phyloP scores from a whole-genome alignment of 2,888 invertebrate genomes.

The Tromatobia lineatoria region DNA sequence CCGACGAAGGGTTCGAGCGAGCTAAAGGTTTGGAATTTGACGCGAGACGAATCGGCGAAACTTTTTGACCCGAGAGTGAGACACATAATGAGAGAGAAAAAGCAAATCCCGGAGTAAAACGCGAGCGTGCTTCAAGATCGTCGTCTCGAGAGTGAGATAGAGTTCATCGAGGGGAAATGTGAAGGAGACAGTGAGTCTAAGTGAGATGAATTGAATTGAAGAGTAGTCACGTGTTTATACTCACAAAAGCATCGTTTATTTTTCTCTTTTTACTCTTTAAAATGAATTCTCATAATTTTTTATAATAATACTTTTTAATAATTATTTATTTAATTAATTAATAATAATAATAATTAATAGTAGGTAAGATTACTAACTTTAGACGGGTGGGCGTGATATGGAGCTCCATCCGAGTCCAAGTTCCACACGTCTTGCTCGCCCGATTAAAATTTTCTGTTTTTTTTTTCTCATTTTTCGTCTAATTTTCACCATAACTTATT shows the following conservation, averaged over 20 bases:
- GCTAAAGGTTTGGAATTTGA: conserved; percentile 67
- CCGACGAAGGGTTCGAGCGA: conserved; percentile 60
- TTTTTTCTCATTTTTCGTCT: conserved; percentile 20
- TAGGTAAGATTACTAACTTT: conserved; percentile 72
- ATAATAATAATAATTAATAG: conserved; percentile 73
- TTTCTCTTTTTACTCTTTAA: conserved; percentile 80
- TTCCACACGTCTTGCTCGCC: conserved; percentile 79
- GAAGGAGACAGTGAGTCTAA: conserved; percentile 66
- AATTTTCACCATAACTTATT: conserved; percentile 57
- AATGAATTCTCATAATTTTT: conserved; percentile 85
- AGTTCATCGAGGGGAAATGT: conserved; percentile 59
- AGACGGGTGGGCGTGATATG: conserved; percentile 79
- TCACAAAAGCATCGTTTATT: conserved; percentile 86
- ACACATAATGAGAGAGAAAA: neutral
- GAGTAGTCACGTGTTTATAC: conserved; percentile 77
- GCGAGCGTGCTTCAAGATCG: conserved; percentile 56
- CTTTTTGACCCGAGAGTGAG: conserved; percentile 26
- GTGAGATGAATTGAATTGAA: conserved; percentile 68
- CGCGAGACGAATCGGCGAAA: conserved; percentile 53
- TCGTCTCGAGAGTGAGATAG: conserved; percentile 56
- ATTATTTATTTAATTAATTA: conserved; percentile 72
- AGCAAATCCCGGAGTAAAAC: conserved; percentile 27
- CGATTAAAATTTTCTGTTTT: conserved; percentile 59
- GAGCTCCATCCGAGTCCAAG: conserved; percentile 79
- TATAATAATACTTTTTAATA: conserved; percentile 83